These are phyloP conservation scores for Planococcus citri DNA, from an alignment of 1,140 invertebrate genomes.

Conservation along the genomic window DNA sequence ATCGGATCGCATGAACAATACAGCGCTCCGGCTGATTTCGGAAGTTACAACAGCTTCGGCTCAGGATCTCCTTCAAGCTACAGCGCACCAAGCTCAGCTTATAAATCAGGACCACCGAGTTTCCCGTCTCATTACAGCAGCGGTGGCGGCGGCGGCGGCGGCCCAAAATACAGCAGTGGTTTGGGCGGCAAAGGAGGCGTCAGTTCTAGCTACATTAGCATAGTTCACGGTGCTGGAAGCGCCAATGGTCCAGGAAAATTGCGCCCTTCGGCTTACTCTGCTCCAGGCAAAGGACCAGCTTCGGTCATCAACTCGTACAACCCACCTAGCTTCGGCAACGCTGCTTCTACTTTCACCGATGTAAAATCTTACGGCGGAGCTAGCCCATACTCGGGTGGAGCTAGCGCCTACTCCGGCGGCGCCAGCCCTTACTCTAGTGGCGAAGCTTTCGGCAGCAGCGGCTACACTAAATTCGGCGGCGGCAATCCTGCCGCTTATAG, in stretches of 20 bases:
- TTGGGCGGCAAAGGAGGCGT: not conserved
- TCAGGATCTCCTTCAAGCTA: not conserved
- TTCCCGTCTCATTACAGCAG: not conserved
- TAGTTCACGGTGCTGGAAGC: not conserved
- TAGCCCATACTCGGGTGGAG: not conserved
- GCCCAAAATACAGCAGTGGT: not conserved
- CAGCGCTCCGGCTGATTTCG: not conserved
- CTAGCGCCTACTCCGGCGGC: not conserved
- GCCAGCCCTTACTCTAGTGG: not conserved
- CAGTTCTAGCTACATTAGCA: conserved; percentile 9
- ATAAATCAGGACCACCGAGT: not conserved
- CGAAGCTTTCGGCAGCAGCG: not conserved
- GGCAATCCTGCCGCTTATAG: not conserved
- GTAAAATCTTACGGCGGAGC: not conserved
- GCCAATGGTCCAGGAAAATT: not conserved
- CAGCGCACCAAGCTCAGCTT: not conserved
- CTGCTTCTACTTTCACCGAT: not conserved
- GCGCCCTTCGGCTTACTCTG: not conserved
- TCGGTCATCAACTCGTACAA: not conserved
- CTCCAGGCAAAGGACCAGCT: not conserved
- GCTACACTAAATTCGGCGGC: not conserved
- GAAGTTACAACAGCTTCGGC: not conserved
- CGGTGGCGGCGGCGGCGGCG: not conserved
- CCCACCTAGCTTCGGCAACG: not conserved
- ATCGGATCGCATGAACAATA: conserved; percentile 2